A percentile compares a stretch with the other conserved stretches of the same genome.
phyloP scores from a whole-genome alignment of 2,797 vertebrate species.

The Hipposideros larvatus region DNA sequence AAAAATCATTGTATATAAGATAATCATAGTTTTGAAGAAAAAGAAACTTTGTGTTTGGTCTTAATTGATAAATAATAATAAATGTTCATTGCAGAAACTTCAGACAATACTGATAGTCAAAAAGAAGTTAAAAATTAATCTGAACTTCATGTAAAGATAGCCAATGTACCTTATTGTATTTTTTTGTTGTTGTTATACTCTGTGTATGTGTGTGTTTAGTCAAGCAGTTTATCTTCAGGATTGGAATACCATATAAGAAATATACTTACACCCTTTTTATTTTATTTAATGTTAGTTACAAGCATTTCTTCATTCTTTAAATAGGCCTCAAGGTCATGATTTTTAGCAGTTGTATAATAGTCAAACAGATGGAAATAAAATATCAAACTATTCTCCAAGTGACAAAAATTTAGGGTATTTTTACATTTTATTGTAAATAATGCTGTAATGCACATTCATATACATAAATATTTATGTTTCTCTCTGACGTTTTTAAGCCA shows the following conservation, averaged over 20 bases:
- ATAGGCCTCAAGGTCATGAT: not conserved
- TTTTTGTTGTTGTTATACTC: not conserved
- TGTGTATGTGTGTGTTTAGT: not conserved
- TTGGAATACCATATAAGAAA: not conserved
- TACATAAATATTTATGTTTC: not conserved
- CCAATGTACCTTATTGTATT: not conserved
- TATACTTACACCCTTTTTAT: not conserved
- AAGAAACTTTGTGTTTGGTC: not conserved
- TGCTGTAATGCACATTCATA: not conserved
- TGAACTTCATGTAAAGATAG: not conserved
- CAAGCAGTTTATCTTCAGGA: not conserved
- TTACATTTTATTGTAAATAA: not conserved
- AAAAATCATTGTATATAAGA: not conserved
- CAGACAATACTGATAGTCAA: not conserved
- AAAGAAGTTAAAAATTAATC: not conserved
- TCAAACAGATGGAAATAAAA: not conserved
- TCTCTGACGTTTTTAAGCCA: not conserved
- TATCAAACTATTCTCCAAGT: not conserved
- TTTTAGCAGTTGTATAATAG: not conserved
- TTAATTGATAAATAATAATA: conserved; percentile 5
- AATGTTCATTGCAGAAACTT: not conserved
- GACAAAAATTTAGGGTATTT: not conserved
- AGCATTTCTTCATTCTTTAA: not conserved
- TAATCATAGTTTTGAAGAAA: not conserved
- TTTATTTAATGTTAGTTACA: not conserved